Conservation (phyloP, 1,140 invertebrate genomes). For the Temnothorax curvispinosus region DNA sequence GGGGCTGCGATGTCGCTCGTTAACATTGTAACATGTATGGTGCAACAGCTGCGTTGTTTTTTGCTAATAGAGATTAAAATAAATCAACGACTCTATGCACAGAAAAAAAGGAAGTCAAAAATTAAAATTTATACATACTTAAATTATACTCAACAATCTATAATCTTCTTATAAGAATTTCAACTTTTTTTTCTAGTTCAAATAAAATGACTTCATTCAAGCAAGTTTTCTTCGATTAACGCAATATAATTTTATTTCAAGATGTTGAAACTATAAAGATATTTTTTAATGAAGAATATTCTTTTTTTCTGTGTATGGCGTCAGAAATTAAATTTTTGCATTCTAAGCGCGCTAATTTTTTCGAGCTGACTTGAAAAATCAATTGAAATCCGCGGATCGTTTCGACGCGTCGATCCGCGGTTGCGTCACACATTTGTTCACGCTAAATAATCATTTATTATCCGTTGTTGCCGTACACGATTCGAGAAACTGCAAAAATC, state of each 20-base stretch:
- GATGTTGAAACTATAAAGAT: too few relatives aligned
- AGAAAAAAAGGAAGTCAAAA: too few relatives aligned
- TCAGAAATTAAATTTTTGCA: neutral
- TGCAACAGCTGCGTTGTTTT: neutral
- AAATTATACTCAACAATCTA: too few relatives aligned
- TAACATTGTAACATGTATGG: conserved; percentile 13
- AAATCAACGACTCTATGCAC: neutral
- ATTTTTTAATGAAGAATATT: too few relatives aligned
- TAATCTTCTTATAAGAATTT: too few relatives aligned
- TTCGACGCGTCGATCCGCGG: neutral
- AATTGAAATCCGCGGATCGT: neutral
- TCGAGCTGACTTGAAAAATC: neutral
- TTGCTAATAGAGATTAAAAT: neutral
- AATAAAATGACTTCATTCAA: too few relatives aligned
- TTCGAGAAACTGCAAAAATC: neutral
- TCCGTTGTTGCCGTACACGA: neutral
- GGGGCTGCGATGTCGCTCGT: neutral
- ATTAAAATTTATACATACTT: too few relatives aligned
- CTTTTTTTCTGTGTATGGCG: too few relatives aligned
- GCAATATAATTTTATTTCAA: too few relatives aligned
- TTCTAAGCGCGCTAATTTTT: neutral
- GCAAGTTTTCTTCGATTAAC: too few relatives aligned
- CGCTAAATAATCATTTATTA: neutral
- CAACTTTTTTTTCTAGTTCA: too few relatives aligned
- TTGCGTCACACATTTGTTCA: neutral